Base-by-base conservation (phyloP, 2,113 vertebrate species). In the Myotis lucifugus region DNA sequence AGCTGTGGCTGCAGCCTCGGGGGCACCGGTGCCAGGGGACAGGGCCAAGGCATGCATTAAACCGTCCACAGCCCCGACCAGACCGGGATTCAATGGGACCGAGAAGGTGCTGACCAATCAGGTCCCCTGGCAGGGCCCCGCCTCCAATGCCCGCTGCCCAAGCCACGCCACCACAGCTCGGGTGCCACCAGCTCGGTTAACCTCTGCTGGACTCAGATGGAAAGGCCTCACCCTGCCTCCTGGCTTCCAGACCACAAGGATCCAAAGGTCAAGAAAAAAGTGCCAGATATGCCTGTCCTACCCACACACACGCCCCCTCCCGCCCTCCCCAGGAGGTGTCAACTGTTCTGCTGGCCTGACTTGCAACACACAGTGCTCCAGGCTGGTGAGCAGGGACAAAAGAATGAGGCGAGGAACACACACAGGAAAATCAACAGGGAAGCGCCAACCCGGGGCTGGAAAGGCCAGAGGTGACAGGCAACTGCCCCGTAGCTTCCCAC, bases 41-140 rank as follows among this genome's bases (percentile, higher is more conserved):
- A 54, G 56, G 72, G 91, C 83, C 89, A 88, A 93, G 84, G 94
- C 70, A 77, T 70, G 69, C 72, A 84, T 70, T 78, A 73, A 91
- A 86, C 93, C 89, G 78, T 42, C 69, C 56, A 46, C 29, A 66
- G 78, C 29, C 78, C 61, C 13, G 81, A 83, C 11, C 78, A 32
- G 90, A 85, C 67, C 90, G 82, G 92, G 37, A 90, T 27, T 81
- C 56, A 17, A 6, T 50, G 90, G 92, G 61, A 32, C 0, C 34
- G n/a, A 82, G 73, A 84, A 91, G 84, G 74, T 74, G 42, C 81
- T 79, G 92, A 84, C 94, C 96, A 93, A 81, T 89, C 70, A 70
- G 40, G 50, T 40, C 14, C 50, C 32, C 79, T 2, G 50, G n/a
- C 76, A 70, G 74, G 46, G 93, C 66, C 72, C 48, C 40, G 69